These are phyloP conservation scores for Dolichoris vasculosae DNA, from an alignment of 1,140 invertebrate genomes.

Conservation along the genomic window DNA sequence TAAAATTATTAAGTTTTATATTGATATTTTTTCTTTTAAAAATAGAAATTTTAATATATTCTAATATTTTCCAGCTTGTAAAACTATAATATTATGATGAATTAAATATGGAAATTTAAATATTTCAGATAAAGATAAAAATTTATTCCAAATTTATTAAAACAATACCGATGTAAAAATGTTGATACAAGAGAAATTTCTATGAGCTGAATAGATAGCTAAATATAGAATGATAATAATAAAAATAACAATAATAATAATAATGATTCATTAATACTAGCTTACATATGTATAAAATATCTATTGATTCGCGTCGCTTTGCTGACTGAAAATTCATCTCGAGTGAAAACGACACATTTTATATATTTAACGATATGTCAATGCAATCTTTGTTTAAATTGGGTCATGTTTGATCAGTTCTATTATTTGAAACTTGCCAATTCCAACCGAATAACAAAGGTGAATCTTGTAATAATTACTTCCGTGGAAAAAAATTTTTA, in stretches of 20 bases:
- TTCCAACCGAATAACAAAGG: conserved; percentile 67
- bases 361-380: conserved; percentile 26
- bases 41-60: no score
- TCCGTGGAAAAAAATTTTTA: neutral
- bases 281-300: conserved; percentile 12
- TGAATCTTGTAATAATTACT: neutral
- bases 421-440: conserved; percentile 24
- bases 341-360: conserved; percentile 36
- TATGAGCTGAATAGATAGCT: neutral
- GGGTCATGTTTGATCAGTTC: conserved; percentile 18
- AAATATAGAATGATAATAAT: no score
- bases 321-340: conserved; percentile 4
- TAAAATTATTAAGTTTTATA: no score
- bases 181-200: neutral
- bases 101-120: no score
- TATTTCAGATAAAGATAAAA: no score
- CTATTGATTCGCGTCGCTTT: neutral
- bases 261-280: no score
- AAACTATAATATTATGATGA: no score
- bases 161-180: neutral
- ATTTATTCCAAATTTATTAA: no score
- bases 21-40: no score
- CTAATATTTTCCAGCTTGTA: no score
- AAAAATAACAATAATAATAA: no score
- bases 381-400: conserved; percentile 42